Conservation (phyloP, 2,888 invertebrate species). For the Epiperipatus broadwayi region DNA sequence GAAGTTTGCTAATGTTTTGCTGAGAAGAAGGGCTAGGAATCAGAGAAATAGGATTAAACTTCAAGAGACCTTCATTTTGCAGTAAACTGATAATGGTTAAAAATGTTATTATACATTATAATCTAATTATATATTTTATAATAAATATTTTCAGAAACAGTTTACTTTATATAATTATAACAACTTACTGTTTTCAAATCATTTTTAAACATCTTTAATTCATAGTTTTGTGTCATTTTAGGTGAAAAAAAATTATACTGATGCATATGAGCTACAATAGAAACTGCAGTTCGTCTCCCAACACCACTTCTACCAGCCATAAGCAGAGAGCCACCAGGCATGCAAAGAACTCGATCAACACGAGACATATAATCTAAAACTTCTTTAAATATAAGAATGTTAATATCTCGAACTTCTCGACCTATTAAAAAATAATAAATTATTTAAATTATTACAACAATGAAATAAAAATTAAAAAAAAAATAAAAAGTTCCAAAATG, state of each 20-base stretch:
- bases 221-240: slow-evolving; percentile 38
- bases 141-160: no score
- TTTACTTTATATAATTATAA: no score
- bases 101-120: no score
- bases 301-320: slow-evolving; percentile 57
- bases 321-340: slow-evolving; percentile 43
- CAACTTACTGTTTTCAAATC: slow-evolving; percentile 51
- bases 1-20: no score
- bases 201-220: slow-evolving; percentile 45
- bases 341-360: slow-evolving; percentile 42
- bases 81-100: no score
- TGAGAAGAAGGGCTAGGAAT: no score
- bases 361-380: slow-evolving; percentile 42
- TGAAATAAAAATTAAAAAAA: slow-evolving; percentile 6
- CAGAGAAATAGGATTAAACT: no score
- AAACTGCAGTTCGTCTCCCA: slow-evolving; percentile 57
- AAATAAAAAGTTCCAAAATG: slow-evolving; percentile 4
- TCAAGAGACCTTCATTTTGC: no score
- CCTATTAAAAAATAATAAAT: slow-evolving; percentile 31
- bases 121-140: not conserved
- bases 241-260: slow-evolving; percentile 40
- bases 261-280: slow-evolving; percentile 49
- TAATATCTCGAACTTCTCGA: slow-evolving; percentile 42
- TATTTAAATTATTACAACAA: slow-evolving; percentile 14
- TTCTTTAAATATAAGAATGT: slow-evolving; percentile 44